These are phyloP conservation scores for Pseudobourletiella spinata DNA, from an alignment of 1,140 invertebrate species.

Conservation along the genomic window DNA sequence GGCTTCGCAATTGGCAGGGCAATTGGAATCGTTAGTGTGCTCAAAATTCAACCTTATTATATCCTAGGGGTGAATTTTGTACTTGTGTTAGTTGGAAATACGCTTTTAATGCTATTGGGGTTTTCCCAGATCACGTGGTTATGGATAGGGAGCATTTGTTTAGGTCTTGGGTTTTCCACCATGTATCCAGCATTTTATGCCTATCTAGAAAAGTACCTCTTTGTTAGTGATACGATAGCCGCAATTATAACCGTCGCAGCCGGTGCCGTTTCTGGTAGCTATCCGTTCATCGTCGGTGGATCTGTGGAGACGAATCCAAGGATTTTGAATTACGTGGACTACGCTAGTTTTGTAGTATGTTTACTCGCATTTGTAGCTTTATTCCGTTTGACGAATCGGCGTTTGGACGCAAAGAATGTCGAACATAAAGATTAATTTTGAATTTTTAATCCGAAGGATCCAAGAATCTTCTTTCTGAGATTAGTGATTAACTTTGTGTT, in stretches of 20 bases:
- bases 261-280: not conserved
- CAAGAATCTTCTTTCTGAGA: no score
- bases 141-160: not conserved
- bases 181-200: not conserved
- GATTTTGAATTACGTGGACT: conserved; percentile 4
- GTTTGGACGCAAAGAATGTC: no score
- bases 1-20: not conserved
- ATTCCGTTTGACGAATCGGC: no score
- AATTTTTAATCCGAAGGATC: no score
- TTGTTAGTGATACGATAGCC: not conserved
- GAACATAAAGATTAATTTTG: no score
- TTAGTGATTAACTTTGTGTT: no score
- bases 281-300: not conserved
- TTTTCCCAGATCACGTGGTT: not conserved
- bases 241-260: not conserved
- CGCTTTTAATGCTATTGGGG: not conserved
- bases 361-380: no score
- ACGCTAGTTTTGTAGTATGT: no score
- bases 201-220: not conserved
- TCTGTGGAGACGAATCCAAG: conserved; percentile 3
- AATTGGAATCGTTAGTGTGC: not conserved
- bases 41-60: not conserved
- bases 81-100: not conserved
- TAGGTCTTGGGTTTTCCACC: not conserved
- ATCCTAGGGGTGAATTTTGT: not conserved